These are phyloP conservation scores for Plutomurus gul DNA, from an alignment of 1,140 invertebrate species.

Conservation along the genomic window DNA sequence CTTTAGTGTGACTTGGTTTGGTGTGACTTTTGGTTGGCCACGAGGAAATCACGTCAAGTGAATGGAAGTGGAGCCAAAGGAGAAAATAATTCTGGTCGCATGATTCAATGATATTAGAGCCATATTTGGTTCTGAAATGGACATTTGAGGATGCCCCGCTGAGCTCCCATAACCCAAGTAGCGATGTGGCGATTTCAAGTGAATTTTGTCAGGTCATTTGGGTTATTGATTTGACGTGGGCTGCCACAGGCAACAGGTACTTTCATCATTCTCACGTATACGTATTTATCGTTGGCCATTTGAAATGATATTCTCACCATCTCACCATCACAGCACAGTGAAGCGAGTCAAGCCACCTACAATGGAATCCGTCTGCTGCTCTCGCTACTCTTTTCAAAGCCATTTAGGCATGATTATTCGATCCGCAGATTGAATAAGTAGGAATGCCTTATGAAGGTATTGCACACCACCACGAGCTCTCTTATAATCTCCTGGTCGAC, in stretches of 20 bases:
- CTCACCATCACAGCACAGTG: too few relatives aligned
- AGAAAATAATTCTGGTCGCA: neutral
- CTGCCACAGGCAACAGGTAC: neutral
- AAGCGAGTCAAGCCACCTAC: too few relatives aligned
- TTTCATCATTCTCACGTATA: neutral
- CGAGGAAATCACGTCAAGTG: neutral
- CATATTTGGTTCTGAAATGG: slow-evolving; percentile 37
- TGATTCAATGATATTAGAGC: slow-evolving; percentile 34
- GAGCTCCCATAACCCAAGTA: neutral
- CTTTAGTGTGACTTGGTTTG: too few relatives aligned
- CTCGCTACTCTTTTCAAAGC: too few relatives aligned
- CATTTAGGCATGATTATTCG: too few relatives aligned
- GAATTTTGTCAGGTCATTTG: slow-evolving; percentile 39
- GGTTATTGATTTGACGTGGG: slow-evolving; percentile 12
- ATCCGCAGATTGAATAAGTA: too few relatives aligned
- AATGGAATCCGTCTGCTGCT: too few relatives aligned
- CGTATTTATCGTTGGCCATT: neutral
- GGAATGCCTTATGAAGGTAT: too few relatives aligned
- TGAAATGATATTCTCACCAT: neutral
- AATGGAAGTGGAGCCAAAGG: neutral
- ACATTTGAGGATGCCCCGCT: slow-evolving; percentile 30
- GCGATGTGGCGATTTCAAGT: slow-evolving; percentile 32
- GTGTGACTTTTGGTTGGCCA: too few relatives aligned
- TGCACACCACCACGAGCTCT: too few relatives aligned
- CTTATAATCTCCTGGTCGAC: too few relatives aligned